Evolutionary conservation across 2,113 vertebrate species (phyloP).

Genomic region (Terrapene triunguis): DNA sequence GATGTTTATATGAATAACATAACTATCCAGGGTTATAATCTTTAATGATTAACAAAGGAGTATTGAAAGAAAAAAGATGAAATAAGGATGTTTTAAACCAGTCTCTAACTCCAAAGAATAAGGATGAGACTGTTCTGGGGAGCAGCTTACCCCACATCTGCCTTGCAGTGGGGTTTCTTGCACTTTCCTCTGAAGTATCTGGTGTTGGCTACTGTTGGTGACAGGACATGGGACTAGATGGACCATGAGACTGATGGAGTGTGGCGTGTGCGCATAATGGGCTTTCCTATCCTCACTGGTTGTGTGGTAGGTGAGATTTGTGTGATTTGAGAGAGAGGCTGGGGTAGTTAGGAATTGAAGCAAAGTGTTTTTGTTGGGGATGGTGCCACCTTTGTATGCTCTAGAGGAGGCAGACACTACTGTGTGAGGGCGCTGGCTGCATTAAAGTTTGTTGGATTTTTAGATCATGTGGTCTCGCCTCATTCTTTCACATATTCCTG

Average conservation of each 20-base stretch:
- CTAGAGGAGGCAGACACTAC: background rate
- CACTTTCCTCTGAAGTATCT: background rate
- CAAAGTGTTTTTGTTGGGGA: background rate
- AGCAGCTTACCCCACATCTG: background rate
- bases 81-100: background rate
- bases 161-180: background rate
- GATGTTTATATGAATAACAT: background rate
- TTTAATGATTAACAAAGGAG: slow-evolving; percentile 1
- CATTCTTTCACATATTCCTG: background rate
- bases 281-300: background rate
- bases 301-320: background rate
- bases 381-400: background rate
- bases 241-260: background rate
- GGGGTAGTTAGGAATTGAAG: background rate
- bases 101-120: background rate
- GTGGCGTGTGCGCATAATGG: background rate
- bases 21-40: background rate
- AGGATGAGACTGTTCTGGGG: background rate
- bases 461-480: background rate
- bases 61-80: background rate
- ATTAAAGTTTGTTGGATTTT: background rate
- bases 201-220: background rate
- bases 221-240: background rate
- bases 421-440: background rate
- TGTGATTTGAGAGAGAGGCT: background rate